A percentile compares a stretch with the other conserved stretches of the same genome.
Evolutionary conservation across 2,113 vertebrate species (phyloP).

Genomic region (Cygnus atratus): DNA sequence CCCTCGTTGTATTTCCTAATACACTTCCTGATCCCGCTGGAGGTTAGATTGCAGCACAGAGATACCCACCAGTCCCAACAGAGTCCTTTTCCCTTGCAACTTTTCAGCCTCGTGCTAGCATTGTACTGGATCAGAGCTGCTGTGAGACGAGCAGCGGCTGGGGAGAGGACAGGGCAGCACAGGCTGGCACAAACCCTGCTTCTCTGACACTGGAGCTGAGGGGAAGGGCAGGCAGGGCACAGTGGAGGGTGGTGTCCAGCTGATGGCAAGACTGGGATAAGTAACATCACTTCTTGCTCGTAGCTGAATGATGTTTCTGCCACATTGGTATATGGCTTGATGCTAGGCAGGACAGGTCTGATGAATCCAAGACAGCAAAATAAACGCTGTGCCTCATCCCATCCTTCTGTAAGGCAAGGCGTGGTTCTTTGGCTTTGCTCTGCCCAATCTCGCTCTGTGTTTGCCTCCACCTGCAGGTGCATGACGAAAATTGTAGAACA

Average conservation of each 20-base stretch:
- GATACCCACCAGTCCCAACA: background rate
- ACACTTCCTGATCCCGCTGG: background rate
- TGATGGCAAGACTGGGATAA: background rate
- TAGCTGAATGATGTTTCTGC: background rate
- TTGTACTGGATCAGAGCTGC: background rate
- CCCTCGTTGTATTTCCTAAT: background rate
- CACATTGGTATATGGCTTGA: background rate
- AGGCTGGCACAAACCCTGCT: fast-evolving
- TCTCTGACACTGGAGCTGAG: background rate
- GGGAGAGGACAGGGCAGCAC: background rate
- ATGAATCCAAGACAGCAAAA: background rate
- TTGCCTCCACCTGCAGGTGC: background rate
- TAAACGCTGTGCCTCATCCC: background rate
- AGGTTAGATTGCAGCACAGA: background rate
- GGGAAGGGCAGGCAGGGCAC: background rate
- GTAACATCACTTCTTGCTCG: background rate
- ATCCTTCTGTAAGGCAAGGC: background rate
- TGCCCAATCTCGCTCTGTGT: background rate
- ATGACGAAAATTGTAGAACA: background rate
- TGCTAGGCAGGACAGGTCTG: background rate
- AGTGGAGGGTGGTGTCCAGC: background rate
- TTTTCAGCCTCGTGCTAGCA: background rate
- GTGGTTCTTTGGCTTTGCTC: background rate
- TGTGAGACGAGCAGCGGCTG: background rate
- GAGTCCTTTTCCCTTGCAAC: background rate